A percentile compares a stretch with the other conserved stretches of the same genome.
These are phyloP conservation scores for Andricus quercusramuli DNA, from an alignment of 2,888 invertebrate species.

Conservation along the genomic window DNA sequence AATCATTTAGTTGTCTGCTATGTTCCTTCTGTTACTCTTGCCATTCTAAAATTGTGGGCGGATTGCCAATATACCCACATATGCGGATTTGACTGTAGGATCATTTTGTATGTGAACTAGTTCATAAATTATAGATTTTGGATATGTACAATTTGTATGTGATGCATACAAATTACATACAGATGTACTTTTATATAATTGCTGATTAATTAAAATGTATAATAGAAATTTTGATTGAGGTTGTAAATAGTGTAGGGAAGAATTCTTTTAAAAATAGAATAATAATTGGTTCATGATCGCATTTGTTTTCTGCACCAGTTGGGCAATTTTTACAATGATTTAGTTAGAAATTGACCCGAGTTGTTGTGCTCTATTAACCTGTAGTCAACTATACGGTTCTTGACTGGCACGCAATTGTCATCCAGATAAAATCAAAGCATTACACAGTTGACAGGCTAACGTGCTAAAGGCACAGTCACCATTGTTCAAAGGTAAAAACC, in stretches of 20 bases:
- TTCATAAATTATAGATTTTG: background rate
- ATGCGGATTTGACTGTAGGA: background rate
- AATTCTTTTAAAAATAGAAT: background rate
- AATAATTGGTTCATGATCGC: background rate
- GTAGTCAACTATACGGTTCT: constrained; percentile 33
- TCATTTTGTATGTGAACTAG: background rate
- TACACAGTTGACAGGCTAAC: constrained; percentile 16
- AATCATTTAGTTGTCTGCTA: constrained; percentile 62
- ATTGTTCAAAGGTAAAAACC: background rate
- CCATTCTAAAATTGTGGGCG: constrained; percentile 47
- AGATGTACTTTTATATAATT: background rate
- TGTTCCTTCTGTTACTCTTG: constrained; percentile 63
- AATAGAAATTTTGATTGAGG: background rate
- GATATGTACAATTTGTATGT: background rate
- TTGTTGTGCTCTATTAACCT: constrained; percentile 24
- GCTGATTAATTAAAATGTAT: background rate
- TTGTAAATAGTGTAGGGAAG: background rate
- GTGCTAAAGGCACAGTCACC: constrained; percentile 1
- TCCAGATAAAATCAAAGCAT: constrained; percentile 36
- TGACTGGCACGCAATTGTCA: constrained; percentile 35
- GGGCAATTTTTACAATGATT: background rate
- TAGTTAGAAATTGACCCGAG: background rate
- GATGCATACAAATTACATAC: background rate
- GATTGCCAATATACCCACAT: constrained; percentile 24
- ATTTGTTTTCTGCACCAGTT: background rate